Evolutionary conservation across 2,797 vertebrate species (phyloP).

Genomic region (Coregonus sp.): DNA sequence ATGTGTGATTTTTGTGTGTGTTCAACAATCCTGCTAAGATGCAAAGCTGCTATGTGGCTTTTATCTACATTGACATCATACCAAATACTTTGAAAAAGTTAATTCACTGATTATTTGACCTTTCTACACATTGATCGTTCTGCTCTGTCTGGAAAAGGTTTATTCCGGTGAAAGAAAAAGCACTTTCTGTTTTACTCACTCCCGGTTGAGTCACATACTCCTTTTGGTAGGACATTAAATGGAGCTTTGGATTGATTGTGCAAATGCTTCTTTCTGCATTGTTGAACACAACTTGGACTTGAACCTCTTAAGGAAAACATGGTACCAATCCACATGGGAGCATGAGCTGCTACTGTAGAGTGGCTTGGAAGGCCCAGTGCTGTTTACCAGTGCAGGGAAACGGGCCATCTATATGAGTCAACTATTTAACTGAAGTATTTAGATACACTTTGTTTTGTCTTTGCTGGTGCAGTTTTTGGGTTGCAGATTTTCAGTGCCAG

Average conservation of each 20-base stretch:
- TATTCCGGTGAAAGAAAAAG: slow-evolving; percentile 61
- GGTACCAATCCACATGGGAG: slow-evolving; percentile 2
- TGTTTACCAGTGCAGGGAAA: background rate
- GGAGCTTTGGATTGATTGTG: slow-evolving; percentile 63
- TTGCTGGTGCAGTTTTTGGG: background rate
- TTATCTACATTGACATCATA: slow-evolving; percentile 55
- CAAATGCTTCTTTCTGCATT: slow-evolving; percentile 57
- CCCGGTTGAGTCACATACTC: slow-evolving; percentile 63
- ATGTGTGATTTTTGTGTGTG: slow-evolving; percentile 62
- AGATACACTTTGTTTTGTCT: background rate
- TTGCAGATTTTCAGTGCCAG: background rate
- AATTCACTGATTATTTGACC: slow-evolving; percentile 57
- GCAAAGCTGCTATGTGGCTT: slow-evolving; percentile 73
- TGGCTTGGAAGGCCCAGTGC: background rate
- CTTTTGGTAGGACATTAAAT: slow-evolving; percentile 72
- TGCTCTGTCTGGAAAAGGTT: slow-evolving; percentile 62
- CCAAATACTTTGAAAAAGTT: slow-evolving; percentile 60
- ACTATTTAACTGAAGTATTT: background rate
- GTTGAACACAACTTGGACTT: slow-evolving; percentile 24
- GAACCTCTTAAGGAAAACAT: slow-evolving; percentile 3
- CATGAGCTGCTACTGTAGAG: background rate
- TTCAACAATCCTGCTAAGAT: slow-evolving; percentile 69
- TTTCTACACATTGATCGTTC: slow-evolving; percentile 63
- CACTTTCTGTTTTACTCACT: slow-evolving; percentile 72
- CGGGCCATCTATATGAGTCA: background rate